phyloP scores from a whole-genome alignment of 2,888 invertebrate species.

The Leptinotarsa tumamoca region DNA sequence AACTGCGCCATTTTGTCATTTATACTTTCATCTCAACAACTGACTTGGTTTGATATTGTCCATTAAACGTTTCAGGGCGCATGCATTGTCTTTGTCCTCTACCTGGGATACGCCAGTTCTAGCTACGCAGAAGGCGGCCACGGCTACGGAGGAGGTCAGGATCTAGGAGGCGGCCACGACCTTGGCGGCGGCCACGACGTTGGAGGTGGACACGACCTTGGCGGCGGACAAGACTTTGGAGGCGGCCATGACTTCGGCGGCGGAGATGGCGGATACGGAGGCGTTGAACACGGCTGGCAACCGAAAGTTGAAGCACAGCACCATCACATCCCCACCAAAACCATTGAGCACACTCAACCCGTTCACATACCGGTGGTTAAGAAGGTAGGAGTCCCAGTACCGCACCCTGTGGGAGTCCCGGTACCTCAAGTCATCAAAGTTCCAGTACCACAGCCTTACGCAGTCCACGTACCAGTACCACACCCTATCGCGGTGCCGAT shows the following conservation, averaged over 20 bases:
- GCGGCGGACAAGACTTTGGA: constrained; percentile 65
- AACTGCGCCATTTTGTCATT: too few species aligned
- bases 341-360: constrained; percentile 77
- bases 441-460: constrained; percentile 81
- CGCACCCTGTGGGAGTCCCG: constrained; percentile 78
- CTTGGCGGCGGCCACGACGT: constrained; percentile 60
- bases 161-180: constrained; percentile 51
- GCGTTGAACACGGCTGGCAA: constrained; percentile 66
- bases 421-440: constrained; percentile 78
- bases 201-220: constrained; percentile 54
- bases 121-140: constrained; percentile 57
- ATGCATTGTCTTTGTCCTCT: constrained; percentile 54
- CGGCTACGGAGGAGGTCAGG: constrained; percentile 57
- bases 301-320: constrained; percentile 67
- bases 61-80: constrained; percentile 49
- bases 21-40: too few species aligned
- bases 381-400: constrained; percentile 80
- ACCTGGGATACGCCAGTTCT: constrained; percentile 53
- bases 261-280: constrained; percentile 64
- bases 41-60: not conserved
- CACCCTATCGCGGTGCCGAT: constrained; percentile 80
- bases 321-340: constrained; percentile 70
- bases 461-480: constrained; percentile 78
- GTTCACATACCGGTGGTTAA: constrained; percentile 79
- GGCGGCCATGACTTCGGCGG: constrained; percentile 65